Conservation (phyloP, 2,797 vertebrate genomes). For the Poeciliopsis presidionis region DNA sequence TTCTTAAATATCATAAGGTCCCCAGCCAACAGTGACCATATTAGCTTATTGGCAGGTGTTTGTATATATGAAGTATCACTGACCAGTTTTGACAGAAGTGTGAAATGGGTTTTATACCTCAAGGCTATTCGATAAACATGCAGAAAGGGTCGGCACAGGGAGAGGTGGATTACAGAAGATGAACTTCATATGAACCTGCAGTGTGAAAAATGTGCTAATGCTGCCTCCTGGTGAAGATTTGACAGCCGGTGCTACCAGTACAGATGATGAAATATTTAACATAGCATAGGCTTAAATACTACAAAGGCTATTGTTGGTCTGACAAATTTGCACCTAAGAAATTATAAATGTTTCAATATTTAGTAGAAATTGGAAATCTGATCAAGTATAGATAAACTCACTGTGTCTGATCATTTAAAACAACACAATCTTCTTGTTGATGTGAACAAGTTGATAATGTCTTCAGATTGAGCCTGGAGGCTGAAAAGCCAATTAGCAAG, state of each 20-base stretch:
- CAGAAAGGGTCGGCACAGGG: neutral
- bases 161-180: conserved; percentile 1
- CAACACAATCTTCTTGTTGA: conserved; percentile 47
- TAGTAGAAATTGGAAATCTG: conserved; percentile 9
- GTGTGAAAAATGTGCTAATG: conserved; percentile 28
- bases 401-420: conserved; percentile 41
- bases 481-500: conserved; percentile 68
- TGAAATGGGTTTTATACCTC: conserved; percentile 3
- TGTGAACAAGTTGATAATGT: conserved; percentile 72
- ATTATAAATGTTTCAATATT: conserved; percentile 12
- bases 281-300: neutral
- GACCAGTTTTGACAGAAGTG: conserved; percentile 16
- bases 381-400: conserved; percentile 3
- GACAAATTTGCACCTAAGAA: neutral
- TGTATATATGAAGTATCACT: neutral
- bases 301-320: neutral
- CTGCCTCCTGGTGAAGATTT: conserved; percentile 56
- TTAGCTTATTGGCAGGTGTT: conserved; percentile 2
- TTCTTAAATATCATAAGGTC: neutral
- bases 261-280: neutral
- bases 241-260: neutral
- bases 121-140: conserved; percentile 11
- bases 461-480: conserved; percentile 63
- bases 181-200: conserved; percentile 8
- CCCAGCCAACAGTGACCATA: neutral